Evolutionary conservation across 2,797 vertebrate species (phyloP), one percentile per base, ranked within the genome.

Genomic region (Catamblyrhynchus diadema): DNA sequence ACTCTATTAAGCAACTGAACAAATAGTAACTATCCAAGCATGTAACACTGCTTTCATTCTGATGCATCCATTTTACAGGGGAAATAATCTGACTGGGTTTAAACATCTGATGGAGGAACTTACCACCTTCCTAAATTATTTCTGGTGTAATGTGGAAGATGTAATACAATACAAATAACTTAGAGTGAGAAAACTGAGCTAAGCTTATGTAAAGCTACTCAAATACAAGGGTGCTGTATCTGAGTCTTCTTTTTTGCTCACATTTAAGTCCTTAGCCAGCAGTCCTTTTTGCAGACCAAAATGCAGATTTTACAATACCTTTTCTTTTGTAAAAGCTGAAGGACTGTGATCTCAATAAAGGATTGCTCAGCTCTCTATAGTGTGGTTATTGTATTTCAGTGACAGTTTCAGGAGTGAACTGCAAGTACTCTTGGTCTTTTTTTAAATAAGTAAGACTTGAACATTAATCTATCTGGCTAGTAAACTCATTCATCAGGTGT

Each of bases 1-100:
- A 51, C 70, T 85, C 93, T 59, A 80, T 93, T 94, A 87, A 93
- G 84, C 56, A 39, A 70, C 69, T 24, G 72, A 91, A 93, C 83
- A 94, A 87, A 65, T 3, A 81, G 91, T 39, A 82, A 27, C 67
- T 80, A 51, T 54, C 50, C 88, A 54, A n/a, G 72, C 75, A 69
- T n/a, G 81, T 44, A 74, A 69, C 35, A 11, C 25, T 75, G 69
- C 61, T 91, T 87, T 93, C 37, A 23, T 72, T 83, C 59, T 51
- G 53, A 89, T 60, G n/a, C 71, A 56, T 61, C 42, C 33, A 9
- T 81, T 81, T 86, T 37, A 86, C 45, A 51, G 53, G 30, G 25
- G 7, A 53, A 64, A 61, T 51, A 71, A 88, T 74, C 39, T 1
- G 0, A 42, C 30, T 32, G n/a, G 19, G 9, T 72, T 91, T 79